Evolutionary conservation across 2,888 invertebrate genomes (phyloP).

Genomic region (Watsonalla binaria): DNA sequence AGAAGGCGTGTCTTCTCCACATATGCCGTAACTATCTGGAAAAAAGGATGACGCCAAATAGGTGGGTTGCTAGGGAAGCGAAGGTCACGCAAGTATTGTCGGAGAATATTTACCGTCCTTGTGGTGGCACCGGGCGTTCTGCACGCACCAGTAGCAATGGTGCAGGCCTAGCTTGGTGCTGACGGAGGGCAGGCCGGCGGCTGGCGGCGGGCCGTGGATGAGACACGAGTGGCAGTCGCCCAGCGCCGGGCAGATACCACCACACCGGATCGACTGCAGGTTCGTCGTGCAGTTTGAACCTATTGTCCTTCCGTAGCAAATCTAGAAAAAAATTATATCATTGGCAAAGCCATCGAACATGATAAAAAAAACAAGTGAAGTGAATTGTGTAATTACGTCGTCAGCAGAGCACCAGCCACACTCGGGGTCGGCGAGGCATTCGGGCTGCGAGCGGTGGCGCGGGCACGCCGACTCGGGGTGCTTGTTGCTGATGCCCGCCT

Average conservation of each 20-base stretch:
- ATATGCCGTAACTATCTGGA: conserved; percentile 87
- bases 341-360: not conserved
- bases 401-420: conserved; percentile 96
- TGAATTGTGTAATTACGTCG: conserved; percentile 61
- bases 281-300: conserved; percentile 95
- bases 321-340: conserved; percentile 41
- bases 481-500: conserved; percentile 83
- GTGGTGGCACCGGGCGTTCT: conserved; percentile 93
- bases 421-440: conserved; percentile 93
- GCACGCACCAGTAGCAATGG: conserved; percentile 95
- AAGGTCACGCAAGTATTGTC: not conserved
- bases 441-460: conserved; percentile 85
- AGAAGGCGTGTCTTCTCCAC: conserved; percentile 90
- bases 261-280: conserved; percentile 91
- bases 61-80: too few relatives aligned
- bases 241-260: conserved; percentile 92
- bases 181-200: conserved; percentile 74
- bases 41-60: conserved; percentile 1
- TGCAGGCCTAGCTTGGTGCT: conserved; percentile 87
- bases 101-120: conserved; percentile 80
- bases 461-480: conserved; percentile 89
- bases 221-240: conserved; percentile 95
- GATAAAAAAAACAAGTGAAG: too few relatives aligned
- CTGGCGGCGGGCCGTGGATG: conserved; percentile 83
- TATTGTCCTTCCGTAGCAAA: conserved; percentile 90